phyloP scores from a whole-genome alignment of 2,113 vertebrate species.

The Microtus ochrogaster region DNA sequence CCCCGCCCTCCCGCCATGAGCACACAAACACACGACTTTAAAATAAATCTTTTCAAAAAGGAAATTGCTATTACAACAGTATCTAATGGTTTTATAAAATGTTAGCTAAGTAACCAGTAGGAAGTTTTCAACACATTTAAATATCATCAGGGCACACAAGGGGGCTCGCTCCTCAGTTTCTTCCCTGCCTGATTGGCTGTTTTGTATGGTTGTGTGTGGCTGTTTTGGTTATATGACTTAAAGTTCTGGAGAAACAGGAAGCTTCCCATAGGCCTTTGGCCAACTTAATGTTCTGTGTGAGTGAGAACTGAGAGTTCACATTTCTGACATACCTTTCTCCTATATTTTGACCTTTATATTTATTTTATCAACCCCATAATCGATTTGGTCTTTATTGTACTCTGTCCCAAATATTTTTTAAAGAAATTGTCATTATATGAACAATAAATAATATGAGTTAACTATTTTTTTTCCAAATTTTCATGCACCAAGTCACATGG shows the following conservation, averaged over 20 bases:
- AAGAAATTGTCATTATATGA: background rate
- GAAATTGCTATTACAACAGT: background rate
- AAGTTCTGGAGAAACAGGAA: background rate
- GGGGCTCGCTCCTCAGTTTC: too few relatives aligned
- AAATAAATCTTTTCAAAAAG: background rate
- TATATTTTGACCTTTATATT: background rate
- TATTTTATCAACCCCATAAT: background rate
- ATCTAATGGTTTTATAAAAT: background rate
- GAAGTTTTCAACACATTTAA: background rate
- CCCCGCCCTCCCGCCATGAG: background rate
- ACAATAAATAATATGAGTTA: background rate
- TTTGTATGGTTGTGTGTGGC: too few relatives aligned
- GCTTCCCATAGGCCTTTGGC: background rate
- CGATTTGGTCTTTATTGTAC: background rate
- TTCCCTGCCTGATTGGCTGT: rapidly evolving
- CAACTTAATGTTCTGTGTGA: background rate
- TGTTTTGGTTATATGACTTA: background rate
- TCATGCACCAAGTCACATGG: background rate
- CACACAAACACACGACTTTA: background rate
- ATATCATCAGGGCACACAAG: background rate
- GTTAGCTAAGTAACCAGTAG: background rate
- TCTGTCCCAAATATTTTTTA: background rate
- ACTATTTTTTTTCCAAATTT: background rate
- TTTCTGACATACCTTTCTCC: background rate
- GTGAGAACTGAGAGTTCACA: too few relatives aligned